A percentile compares a stretch with the other conserved stretches of the same genome.
phyloP scores from a whole-genome alignment of 2,888 invertebrate species.

The Mechanitis messenoides region DNA sequence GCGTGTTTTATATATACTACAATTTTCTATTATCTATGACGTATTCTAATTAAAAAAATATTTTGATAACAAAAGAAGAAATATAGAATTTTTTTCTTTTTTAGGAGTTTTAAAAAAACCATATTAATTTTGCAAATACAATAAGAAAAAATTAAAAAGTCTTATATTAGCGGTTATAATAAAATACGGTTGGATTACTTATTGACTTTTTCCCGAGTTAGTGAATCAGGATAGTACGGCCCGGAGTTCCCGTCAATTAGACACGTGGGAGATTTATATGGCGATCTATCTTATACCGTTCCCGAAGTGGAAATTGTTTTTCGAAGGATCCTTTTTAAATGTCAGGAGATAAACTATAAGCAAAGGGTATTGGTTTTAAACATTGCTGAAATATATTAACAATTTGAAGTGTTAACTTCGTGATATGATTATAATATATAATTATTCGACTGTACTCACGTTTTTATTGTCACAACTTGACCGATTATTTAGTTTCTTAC shows the following conservation, averaged over 20 bases:
- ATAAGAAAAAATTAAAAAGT: neutral
- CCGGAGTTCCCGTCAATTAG: conserved; percentile 66
- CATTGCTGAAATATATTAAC: neutral
- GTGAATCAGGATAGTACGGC: conserved; percentile 32
- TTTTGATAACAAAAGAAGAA: no score
- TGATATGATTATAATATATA: no score
- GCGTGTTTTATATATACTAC: no score
- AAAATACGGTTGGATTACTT: conserved; percentile 21
- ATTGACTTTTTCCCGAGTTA: conserved; percentile 26
- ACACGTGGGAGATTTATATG: conserved; percentile 68
- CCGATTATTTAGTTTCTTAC: no score
- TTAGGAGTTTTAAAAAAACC: no score
- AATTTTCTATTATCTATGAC: no score
- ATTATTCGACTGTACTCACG: no score
- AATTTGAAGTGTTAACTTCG: neutral
- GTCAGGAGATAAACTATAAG: conserved; percentile 16
- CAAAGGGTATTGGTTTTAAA: conserved; percentile 2
- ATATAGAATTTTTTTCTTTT: no score
- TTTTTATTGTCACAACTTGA: no score
- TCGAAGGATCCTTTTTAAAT: conserved; percentile 42
- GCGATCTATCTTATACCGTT: conserved; percentile 60
- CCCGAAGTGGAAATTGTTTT: conserved; percentile 59
- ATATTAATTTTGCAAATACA: neutral
- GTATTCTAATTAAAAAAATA: no score
- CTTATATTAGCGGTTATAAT: neutral